Evolutionary conservation across 1,140 invertebrate genomes (phyloP), one percentile per base, ranked within the genome.

Genomic region (Orussus abietinus): DNA sequence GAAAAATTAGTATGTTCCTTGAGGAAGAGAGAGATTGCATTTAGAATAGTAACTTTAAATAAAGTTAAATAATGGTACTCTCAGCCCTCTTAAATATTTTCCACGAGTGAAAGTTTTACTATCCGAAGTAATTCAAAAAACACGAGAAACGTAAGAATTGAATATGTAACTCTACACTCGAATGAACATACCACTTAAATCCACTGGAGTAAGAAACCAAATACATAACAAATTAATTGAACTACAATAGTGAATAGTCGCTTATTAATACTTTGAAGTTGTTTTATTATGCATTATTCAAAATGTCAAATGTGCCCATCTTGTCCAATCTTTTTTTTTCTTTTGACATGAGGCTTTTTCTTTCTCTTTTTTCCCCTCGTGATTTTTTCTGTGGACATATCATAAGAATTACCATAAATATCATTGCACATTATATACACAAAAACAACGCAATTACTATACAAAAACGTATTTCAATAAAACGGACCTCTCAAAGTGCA

Each of bases 321-420:
- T 59, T 64, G 64, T 70, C 65, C 67, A 70, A 69, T 68, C 55
- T 57, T 69, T 67, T 66, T 60, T 67, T 69, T 69, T 72, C 60
- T 68, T 69, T 69, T 68, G 55, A 65, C 62, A 64, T 64, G 59
- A 62, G 56, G 65, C 66, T 65, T 71, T 66, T 66, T 65, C 55
- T 66, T 64, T 63, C 46, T 53, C 55, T 64, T 63, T 65, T 70
- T 69, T 54, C 59, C 66, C 69, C 62, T 69, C 65, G 64, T 67
- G 62, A 70, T 71, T 69, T 72, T 71, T 69, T 72, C 68, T 72
- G 68, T 72, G 69, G 69, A 72, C 67, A 72, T 71, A 72, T 69
- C 61, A 70, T 69, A 71, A 72, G 61, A 71, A 67, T 58, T 57
- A 50, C 62, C 60, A 62, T 70, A 62, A 70, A 70, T 64, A 45